A percentile compares a stretch with the other conserved stretches of the same genome.
These are phyloP conservation scores for Bergia sp. DNA, from an alignment of 92 coral and sea anemone genomes.

Conservation along the genomic window DNA sequence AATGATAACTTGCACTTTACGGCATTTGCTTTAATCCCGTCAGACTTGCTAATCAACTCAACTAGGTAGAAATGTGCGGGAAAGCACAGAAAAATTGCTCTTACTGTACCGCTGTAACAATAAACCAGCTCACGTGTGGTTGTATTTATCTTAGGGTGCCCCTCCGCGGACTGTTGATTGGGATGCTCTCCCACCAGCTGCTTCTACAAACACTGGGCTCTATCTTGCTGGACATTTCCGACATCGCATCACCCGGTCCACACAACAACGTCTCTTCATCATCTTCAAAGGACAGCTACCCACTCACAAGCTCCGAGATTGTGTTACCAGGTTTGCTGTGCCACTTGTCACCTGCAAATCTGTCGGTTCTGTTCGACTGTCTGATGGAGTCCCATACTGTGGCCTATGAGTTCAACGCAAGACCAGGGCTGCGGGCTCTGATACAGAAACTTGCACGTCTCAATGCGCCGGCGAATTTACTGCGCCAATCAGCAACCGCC, in stretches of 20 bases:
- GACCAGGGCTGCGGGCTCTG: slow-evolving; percentile 90
- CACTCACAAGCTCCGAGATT: slow-evolving; percentile 69
- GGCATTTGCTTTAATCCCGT: no score
- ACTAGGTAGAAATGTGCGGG: no score
- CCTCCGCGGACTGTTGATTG: slow-evolving; percentile 87
- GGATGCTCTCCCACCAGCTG: slow-evolving; percentile 95
- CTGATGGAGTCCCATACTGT: slow-evolving; percentile 98
- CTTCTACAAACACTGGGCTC: slow-evolving; percentile 93
- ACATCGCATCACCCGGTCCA: slow-evolving; percentile 64
- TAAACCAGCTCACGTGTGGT: not conserved
- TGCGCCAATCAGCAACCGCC: slow-evolving; percentile 97
- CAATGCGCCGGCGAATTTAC: slow-evolving; percentile 92
- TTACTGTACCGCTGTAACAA: not conserved
- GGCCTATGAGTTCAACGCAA: slow-evolving; percentile 96
- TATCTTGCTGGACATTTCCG: slow-evolving; percentile 76
- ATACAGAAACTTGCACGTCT: slow-evolving; percentile 93
- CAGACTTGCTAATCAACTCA: no score
- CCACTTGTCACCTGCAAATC: slow-evolving; percentile 91
- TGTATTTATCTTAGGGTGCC: slow-evolving; percentile 70
- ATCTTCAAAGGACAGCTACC: slow-evolving; percentile 49
- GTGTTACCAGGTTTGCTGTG: slow-evolving; percentile 88
- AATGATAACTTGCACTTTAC: no score
- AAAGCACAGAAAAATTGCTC: no score
- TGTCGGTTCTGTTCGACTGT: slow-evolving; percentile 94
- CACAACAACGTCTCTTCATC: slow-evolving; percentile 48